Evolutionary conservation across 2,797 vertebrate genomes (phyloP), one percentile per base, ranked within the genome.

Genomic region (Euthynnus affinis): DNA sequence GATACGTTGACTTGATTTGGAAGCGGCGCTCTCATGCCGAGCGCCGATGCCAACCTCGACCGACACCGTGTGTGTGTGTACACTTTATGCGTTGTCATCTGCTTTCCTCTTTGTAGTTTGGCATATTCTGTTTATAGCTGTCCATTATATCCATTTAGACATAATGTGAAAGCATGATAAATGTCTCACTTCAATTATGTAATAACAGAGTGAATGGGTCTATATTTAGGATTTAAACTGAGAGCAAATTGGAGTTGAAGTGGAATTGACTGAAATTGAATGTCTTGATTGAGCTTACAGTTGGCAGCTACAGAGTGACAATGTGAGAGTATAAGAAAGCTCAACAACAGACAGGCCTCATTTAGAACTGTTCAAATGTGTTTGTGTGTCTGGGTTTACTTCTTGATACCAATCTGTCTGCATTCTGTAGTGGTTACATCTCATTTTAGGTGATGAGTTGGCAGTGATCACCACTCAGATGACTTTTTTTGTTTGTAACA

Each of bases 1-100:
- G 78, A 90, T 86, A 83, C 5, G 60, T 25, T 71, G 76, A 77
- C 60, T 66, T 53, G 68, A 81, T 89, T 87, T 79, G 78, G 60
- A 74, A 74, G 51, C 66, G 56, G 72, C 15, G 49, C 71, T 84
- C 59, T 71, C 63, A 2, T 27, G 68, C 77, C 34, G 32, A 80
- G 70, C 72, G 66, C 81, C 79, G 85, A 80, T 67, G 64, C 63
- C 64, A 76, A 74, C 76, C 52, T 73, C 58, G 77, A 81, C 64
- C 48, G 8, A 57, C 51, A n/a, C n/a, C n/a, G n/a, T n/a, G n/a
- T n/a, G n/a, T n/a, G n/a, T 9, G 42, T n/a, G 34, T 42, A 23
- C 6, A 66, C 59, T 22, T 56, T 25, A 27, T 63, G 44, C 63
- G 53, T 60, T 3, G 57, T 69, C 55, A 59, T 78, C 53, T 22